Evolutionary conservation across 64 coral and sea anemone species (phyloP).

Genomic region (Catalaphyllia jardinei): DNA sequence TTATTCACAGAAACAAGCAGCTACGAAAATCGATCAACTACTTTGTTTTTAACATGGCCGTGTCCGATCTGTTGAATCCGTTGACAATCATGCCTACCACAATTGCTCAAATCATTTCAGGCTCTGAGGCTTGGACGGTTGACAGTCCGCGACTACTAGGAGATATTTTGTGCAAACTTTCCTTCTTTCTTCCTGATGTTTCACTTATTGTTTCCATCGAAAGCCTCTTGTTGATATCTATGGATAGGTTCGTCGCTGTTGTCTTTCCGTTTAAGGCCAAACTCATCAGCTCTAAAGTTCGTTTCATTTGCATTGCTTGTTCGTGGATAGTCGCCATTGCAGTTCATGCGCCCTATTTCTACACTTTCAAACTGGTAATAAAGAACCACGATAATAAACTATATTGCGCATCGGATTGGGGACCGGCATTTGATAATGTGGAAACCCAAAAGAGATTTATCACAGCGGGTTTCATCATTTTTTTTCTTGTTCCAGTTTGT

Average conservation of each 20-base stretch:
- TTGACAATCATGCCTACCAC: background rate
- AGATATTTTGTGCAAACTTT: constrained; percentile 2
- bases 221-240: constrained; percentile 2
- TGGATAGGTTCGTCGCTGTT: constrained; percentile 15
- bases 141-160: background rate
- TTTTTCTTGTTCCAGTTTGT: background rate
- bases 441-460: background rate
- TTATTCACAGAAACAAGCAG: constrained; percentile 24
- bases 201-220: constrained; percentile 3
- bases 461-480: background rate
- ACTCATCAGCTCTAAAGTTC: background rate
- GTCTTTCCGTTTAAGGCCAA: constrained; percentile 1
- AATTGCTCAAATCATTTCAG: background rate
- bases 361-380: background rate
- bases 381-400: background rate
- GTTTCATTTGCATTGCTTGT: background rate
- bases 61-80: constrained; percentile 6
- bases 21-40: constrained; percentile 5
- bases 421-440: background rate
- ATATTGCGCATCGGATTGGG: background rate
- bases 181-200: constrained; percentile 16
- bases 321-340: background rate
- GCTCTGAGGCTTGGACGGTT: background rate
- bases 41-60: constrained; percentile 20
- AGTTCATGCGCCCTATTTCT: constrained; percentile 1